These are phyloP conservation scores for Calidris pygmaea DNA, from an alignment of 2,113 vertebrate genomes.

Conservation along the genomic window DNA sequence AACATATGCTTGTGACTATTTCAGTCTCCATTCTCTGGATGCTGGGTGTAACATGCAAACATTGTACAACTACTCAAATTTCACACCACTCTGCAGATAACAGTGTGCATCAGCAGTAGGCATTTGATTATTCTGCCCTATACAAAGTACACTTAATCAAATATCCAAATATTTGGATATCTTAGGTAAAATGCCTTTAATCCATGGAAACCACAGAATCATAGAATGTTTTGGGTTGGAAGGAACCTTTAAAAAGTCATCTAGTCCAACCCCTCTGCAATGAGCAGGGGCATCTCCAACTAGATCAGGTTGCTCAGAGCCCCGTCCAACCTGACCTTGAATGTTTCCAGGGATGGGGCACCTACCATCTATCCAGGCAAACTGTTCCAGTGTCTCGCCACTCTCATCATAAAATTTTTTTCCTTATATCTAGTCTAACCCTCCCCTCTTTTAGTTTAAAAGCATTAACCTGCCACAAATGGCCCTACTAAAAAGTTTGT, in stretches of 20 bases:
- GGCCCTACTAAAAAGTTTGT: neutral
- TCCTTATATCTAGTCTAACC: neutral
- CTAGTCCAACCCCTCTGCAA: neutral
- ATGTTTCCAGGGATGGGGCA: neutral
- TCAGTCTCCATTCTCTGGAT: neutral
- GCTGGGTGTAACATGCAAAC: neutral
- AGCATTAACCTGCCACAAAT: neutral
- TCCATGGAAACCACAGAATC: neutral
- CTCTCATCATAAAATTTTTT: neutral
- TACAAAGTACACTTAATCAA: neutral
- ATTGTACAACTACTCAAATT: neutral
- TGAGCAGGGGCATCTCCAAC: neutral
- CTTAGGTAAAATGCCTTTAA: neutral
- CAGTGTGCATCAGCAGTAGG: neutral
- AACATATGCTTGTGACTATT: neutral
- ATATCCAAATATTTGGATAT: neutral
- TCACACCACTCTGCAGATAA: neutral
- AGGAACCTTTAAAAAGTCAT: neutral
- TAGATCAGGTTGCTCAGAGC: neutral
- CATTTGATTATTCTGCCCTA: neutral
- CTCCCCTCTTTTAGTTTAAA: neutral
- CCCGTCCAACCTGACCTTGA: neutral
- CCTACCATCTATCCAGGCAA: neutral
- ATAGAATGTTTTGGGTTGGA: neutral
- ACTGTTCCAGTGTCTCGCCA: neutral